A percentile compares a stretch with the other conserved stretches of the same genome.
Conservation (phyloP, 2,797 vertebrate species). For the Sebastes hopkinsi region DNA sequence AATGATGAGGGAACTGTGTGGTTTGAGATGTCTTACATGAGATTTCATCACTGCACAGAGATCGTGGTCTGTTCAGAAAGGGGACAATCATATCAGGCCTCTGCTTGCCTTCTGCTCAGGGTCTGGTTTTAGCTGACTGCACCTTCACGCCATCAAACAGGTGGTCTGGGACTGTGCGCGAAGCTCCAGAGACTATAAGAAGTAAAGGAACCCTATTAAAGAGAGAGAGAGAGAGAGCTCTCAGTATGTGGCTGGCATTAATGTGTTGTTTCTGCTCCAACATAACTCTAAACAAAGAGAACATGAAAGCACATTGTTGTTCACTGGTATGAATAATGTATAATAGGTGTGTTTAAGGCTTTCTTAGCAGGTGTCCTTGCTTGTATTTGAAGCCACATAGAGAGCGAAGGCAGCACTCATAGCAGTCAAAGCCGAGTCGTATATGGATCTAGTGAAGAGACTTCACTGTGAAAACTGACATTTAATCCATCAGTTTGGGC, state of each 20-base stretch:
- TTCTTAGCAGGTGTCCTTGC: not conserved
- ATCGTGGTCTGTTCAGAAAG: constrained; percentile 22
- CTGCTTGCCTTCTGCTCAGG: not conserved
- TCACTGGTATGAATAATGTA: constrained; percentile 3
- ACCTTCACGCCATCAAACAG: constrained; percentile 46
- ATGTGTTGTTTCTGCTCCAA: not conserved
- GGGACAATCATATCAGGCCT: constrained; percentile 36
- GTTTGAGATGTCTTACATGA: constrained; percentile 48
- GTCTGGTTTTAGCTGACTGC: constrained; percentile 13
- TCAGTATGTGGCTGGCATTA: not conserved
- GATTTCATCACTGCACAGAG: constrained; percentile 55
- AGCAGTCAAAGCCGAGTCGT: not conserved
- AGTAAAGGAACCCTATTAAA: constrained; percentile 13
- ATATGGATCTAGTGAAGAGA: not conserved
- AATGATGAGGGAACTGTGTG: constrained; percentile 21
- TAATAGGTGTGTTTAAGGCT: not conserved
- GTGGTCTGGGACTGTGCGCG: constrained; percentile 26
- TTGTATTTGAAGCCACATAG: not conserved
- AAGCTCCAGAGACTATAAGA: constrained; percentile 14
- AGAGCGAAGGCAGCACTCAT: not conserved
- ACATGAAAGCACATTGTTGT: not conserved
- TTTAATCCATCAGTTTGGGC: not conserved
- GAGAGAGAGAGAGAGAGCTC: not conserved
- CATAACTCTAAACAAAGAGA: not conserved
- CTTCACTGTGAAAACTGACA: not conserved